These are phyloP conservation scores for Bothrops jararaca DNA, from an alignment of 2,113 vertebrate genomes.

Conservation along the genomic window DNA sequence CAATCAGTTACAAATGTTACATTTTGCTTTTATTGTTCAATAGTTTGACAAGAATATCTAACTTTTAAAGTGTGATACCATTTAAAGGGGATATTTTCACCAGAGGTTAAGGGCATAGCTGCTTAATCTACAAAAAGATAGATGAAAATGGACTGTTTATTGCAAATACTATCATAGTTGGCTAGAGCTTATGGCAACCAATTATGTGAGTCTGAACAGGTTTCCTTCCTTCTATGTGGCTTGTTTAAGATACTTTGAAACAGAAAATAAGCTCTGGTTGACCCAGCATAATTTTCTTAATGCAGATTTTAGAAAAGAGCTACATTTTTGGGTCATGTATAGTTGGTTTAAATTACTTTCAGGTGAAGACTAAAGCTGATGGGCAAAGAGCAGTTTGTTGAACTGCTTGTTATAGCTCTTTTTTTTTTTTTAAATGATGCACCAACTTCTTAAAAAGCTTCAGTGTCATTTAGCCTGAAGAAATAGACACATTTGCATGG, in stretches of 20 bases:
- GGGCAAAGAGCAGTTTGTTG: slow-evolving; percentile 35
- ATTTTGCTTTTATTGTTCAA: slow-evolving; percentile 21
- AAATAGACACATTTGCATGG: slow-evolving; percentile 50
- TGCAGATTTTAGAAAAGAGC: slow-evolving; percentile 45
- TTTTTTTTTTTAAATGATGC: slow-evolving; percentile 31
- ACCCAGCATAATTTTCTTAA: slow-evolving; percentile 41
- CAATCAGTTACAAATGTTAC: slow-evolving; percentile 13
- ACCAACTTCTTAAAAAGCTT: slow-evolving; percentile 34
- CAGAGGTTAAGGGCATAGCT: slow-evolving; percentile 37
- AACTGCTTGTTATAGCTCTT: neutral
- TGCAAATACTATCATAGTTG: slow-evolving; percentile 44
- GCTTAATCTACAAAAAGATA: slow-evolving; percentile 32
- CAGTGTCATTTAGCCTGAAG: slow-evolving; percentile 56
- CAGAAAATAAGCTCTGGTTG: slow-evolving; percentile 18
- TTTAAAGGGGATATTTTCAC: slow-evolving; percentile 34
- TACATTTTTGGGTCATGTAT: slow-evolving; percentile 3
- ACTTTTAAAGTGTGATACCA: slow-evolving; percentile 21
- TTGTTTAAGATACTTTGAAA: slow-evolving; percentile 44
- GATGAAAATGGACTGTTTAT: slow-evolving; percentile 41
- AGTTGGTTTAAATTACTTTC: slow-evolving; percentile 37
- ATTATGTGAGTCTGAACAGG: slow-evolving; percentile 4
- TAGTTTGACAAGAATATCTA: slow-evolving; percentile 40
- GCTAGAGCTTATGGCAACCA: slow-evolving; percentile 18
- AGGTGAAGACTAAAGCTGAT: slow-evolving; percentile 29
- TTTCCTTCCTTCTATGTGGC: slow-evolving; percentile 47